Evolutionary conservation across 2,113 vertebrate species (phyloP).

Genomic region (Mionectes macconnelli): DNA sequence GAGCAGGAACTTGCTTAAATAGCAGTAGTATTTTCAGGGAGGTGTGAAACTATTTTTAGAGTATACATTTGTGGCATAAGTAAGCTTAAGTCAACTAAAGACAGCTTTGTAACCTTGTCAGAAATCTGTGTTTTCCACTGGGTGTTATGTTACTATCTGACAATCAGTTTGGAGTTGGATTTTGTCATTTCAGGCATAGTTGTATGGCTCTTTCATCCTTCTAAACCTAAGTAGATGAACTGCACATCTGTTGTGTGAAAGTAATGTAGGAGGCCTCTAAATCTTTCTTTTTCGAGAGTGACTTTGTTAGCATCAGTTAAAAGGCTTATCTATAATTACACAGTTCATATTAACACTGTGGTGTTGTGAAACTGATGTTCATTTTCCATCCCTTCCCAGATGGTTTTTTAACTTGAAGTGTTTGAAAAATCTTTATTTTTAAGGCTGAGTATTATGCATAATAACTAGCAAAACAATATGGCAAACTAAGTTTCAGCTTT

Average conservation of each 20-base stretch:
- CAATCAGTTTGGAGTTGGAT: not conserved
- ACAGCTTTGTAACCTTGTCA: conserved; percentile 19
- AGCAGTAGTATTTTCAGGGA: not conserved
- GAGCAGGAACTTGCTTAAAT: not conserved
- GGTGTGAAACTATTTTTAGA: not conserved
- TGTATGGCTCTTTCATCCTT: not conserved
- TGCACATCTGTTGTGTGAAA: conserved; percentile 5
- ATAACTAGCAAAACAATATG: not conserved
- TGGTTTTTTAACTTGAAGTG: not conserved
- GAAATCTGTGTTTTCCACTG: not conserved
- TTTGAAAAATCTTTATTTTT: not conserved
- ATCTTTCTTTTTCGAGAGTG: not conserved
- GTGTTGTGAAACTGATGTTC: not conserved
- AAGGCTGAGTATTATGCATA: not conserved
- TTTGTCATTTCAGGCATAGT: not conserved
- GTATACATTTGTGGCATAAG: not conserved
- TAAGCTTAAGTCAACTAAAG: not conserved
- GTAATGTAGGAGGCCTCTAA: not conserved
- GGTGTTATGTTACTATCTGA: not conserved
- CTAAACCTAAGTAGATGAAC: not conserved
- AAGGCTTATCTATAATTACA: not conserved
- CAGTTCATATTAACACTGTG: not conserved
- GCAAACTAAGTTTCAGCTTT: not conserved
- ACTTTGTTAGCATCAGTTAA: conserved; percentile 34
- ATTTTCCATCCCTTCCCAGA: not conserved